These are phyloP conservation scores for Passer domesticus DNA, from an alignment of 2,113 vertebrate genomes.

Conservation along the genomic window DNA sequence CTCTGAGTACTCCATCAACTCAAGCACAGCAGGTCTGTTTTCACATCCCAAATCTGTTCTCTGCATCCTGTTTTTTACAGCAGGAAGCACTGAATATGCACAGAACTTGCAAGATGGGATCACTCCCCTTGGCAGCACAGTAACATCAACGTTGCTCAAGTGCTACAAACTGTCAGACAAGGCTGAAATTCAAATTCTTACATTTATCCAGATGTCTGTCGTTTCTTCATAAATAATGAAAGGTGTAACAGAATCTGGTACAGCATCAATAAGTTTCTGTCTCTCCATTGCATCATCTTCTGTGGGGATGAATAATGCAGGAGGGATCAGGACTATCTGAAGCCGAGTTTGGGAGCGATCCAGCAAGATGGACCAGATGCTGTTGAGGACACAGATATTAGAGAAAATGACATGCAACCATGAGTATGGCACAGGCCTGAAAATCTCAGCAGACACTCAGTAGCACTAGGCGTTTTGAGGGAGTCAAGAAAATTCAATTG, in stretches of 20 bases:
- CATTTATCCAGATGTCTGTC: slow-evolving; percentile 86
- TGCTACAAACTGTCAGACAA: neutral
- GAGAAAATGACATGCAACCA: slow-evolving; percentile 36
- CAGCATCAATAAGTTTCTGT: slow-evolving; percentile 76
- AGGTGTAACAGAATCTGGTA: slow-evolving; percentile 78
- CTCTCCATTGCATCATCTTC: slow-evolving; percentile 80
- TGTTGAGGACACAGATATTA: slow-evolving; percentile 64
- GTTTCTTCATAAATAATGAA: slow-evolving; percentile 84
- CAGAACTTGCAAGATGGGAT: neutral
- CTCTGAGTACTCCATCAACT: neutral
- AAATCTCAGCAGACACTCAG: neutral
- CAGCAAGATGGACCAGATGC: slow-evolving; percentile 82
- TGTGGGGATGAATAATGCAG: slow-evolving; percentile 80
- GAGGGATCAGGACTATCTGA: slow-evolving; percentile 81
- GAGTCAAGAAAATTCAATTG: neutral
- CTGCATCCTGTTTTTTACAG: neutral
- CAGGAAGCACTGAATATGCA: neutral
- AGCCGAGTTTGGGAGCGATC: slow-evolving; percentile 82
- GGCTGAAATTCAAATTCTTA: slow-evolving; percentile 56
- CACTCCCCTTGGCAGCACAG: neutral
- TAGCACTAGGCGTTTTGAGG: neutral
- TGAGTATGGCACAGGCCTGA: neutral
- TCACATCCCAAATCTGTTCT: neutral
- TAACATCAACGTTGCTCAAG: rapidly evolving
- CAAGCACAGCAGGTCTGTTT: neutral